These are phyloP conservation scores for Hydrophis major DNA, from an alignment of 2,797 vertebrate species.

Conservation along the genomic window DNA sequence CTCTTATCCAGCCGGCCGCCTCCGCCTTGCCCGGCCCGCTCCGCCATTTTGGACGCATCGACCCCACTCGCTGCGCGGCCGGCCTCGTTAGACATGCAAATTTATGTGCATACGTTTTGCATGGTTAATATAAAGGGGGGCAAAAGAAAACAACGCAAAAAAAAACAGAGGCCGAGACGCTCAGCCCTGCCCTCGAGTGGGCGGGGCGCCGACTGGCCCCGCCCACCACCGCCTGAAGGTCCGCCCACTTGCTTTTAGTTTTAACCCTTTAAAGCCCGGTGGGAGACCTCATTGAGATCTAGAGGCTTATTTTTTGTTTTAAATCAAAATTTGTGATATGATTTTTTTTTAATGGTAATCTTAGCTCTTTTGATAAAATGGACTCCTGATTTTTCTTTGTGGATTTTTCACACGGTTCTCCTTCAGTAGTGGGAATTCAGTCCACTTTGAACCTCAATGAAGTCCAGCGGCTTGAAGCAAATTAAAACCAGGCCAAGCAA, in stretches of 20 bases:
- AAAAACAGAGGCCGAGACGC: no score
- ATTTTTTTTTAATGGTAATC: background rate
- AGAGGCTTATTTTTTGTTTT: background rate
- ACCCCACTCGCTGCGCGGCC: conserved; percentile 45
- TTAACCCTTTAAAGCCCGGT: background rate
- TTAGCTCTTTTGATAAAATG: background rate
- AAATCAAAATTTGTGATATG: background rate
- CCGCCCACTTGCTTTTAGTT: background rate
- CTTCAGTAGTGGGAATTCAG: background rate
- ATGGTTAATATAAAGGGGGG: conserved; percentile 6
- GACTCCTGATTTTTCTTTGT: background rate
- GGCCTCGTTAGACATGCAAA: conserved; percentile 68
- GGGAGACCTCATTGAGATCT: background rate
- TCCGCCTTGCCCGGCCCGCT: conserved; percentile 76
- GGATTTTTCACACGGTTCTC: background rate
- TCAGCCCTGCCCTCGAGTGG: background rate
- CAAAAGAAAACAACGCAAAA: no score
- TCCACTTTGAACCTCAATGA: background rate
- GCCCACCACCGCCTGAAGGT: background rate
- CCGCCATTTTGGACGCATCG: conserved; percentile 86
- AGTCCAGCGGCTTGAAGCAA: background rate
- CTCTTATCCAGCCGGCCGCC: conserved; percentile 90
- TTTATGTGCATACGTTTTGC: conserved; percentile 71
- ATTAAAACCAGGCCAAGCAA: background rate
- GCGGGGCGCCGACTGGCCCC: background rate